phyloP scores from a whole-genome alignment of 1,140 invertebrate species.

The Drosophila arawakana region DNA sequence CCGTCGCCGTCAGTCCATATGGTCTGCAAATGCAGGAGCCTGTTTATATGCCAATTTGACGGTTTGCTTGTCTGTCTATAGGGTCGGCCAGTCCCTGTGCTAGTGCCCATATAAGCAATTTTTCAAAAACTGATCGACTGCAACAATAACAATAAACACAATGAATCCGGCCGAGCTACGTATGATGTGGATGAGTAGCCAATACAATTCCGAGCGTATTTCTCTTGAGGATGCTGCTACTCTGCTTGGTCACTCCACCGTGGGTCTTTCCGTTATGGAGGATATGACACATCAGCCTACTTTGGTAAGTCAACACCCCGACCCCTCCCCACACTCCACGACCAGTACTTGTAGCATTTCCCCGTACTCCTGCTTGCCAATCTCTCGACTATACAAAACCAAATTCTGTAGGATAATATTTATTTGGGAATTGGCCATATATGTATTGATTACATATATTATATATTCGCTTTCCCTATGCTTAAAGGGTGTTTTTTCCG shows the following conservation, averaged over 20 bases:
- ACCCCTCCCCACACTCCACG: background rate
- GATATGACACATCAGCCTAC: slow-evolving; percentile 77
- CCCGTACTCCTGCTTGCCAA: slow-evolving; percentile 22
- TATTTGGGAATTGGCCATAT: slow-evolving; percentile 51
- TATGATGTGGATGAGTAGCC: slow-evolving; percentile 91
- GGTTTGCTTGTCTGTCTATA: slow-evolving; percentile 9
- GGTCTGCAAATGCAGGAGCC: slow-evolving; percentile 46
- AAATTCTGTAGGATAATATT: slow-evolving; percentile 58
- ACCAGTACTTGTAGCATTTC: background rate
- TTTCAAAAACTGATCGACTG: slow-evolving; percentile 14
- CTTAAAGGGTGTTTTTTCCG: slow-evolving; percentile 19
- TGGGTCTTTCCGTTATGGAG: slow-evolving; percentile 83
- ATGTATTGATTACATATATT: background rate
- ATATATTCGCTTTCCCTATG: background rate
- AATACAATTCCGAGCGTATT: slow-evolving; percentile 80
- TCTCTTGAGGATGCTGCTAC: slow-evolving; percentile 76
- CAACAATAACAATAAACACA: slow-evolving; percentile 16
- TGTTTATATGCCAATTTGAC: slow-evolving; percentile 21
- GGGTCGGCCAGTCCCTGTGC: slow-evolving; percentile 5
- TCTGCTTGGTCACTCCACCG: slow-evolving; percentile 66
- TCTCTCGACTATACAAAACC: slow-evolving; percentile 60
- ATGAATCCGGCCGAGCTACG: slow-evolving; percentile 87
- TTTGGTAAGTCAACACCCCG: slow-evolving; percentile 65
- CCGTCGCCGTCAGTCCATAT: slow-evolving; percentile 47
- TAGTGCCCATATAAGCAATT: slow-evolving; percentile 1